Conservation (phyloP, 2,888 invertebrate species). For the Tetragonisca angustula region DNA sequence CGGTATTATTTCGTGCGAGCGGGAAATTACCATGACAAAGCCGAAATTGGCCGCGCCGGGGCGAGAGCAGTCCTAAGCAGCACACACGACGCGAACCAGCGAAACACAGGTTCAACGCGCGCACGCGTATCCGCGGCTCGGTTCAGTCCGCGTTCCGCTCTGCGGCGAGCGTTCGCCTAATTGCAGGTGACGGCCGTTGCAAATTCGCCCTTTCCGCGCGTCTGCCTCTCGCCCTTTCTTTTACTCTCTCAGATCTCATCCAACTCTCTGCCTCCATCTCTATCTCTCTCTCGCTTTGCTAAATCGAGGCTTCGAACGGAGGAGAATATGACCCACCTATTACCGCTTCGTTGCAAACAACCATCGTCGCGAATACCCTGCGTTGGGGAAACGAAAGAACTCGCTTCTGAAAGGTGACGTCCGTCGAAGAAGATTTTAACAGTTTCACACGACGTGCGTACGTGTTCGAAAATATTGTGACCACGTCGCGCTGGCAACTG, state of each 20-base stretch:
- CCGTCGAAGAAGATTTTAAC: background rate
- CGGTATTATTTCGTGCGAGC: conserved; percentile 65
- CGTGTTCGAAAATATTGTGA: no score
- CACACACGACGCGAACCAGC: conserved; percentile 30
- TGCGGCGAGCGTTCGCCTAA: conserved; percentile 66
- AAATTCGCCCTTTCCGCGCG: conserved; percentile 60
- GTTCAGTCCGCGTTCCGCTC: conserved; percentile 42
- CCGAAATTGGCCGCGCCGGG: conserved; percentile 69
- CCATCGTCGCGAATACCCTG: conserved; percentile 30
- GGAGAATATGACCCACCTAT: conserved; percentile 54
- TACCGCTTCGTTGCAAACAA: conserved; percentile 47
- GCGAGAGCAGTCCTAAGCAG: conserved; percentile 64
- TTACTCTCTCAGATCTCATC: background rate
- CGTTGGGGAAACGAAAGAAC: background rate
- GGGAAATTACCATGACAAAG: conserved; percentile 76
- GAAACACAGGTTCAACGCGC: conserved; percentile 36
- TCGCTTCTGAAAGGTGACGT: background rate
- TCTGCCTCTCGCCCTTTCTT: background rate
- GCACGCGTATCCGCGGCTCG: conserved; percentile 29
- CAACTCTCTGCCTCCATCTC: background rate
- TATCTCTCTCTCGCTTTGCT: background rate
- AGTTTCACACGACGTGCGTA: no score
- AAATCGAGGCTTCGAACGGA: conserved; percentile 36
- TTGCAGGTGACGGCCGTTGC: conserved; percentile 68
- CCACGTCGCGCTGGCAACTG: no score